A percentile compares a stretch with the other conserved stretches of the same genome.
phyloP scores from a whole-genome alignment of 1,140 invertebrate genomes.

The Ptiloglossa arizonensis region DNA sequence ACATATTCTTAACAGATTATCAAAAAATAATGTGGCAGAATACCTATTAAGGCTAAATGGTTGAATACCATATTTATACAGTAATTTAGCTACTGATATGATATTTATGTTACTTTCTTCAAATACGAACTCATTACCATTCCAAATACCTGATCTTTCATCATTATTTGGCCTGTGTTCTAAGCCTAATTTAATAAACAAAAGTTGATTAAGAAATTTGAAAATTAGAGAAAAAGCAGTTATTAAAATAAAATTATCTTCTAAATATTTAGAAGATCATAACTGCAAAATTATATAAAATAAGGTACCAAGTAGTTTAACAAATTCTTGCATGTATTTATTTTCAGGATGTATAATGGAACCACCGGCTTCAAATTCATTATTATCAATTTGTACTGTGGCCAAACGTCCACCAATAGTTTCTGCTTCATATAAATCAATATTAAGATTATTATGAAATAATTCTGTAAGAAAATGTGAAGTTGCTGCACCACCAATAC shows the following conservation, averaged over 20 bases:
- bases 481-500: slow-evolving; percentile 85
- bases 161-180: slow-evolving; percentile 57
- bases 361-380: slow-evolving; percentile 85
- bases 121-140: slow-evolving; percentile 83
- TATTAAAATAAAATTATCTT: too few relatives aligned
- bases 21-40: slow-evolving; percentile 63
- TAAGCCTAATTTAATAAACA: slow-evolving; percentile 70
- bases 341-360: slow-evolving; percentile 84
- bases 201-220: background rate
- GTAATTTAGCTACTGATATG: slow-evolving; percentile 80
- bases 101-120: slow-evolving; percentile 80
- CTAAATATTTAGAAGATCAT: too few relatives aligned
- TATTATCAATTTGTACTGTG: slow-evolving; percentile 79
- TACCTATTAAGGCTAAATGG: slow-evolving; percentile 79
- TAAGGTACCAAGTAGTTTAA: slow-evolving; percentile 81
- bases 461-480: slow-evolving; percentile 84
- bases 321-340: slow-evolving; percentile 84
- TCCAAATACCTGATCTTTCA: slow-evolving; percentile 80
- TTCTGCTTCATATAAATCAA: slow-evolving; percentile 83
- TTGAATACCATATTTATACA: slow-evolving; percentile 84
- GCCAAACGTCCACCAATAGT: slow-evolving; percentile 85
- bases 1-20: background rate
- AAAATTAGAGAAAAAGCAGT: slow-evolving; percentile 8
- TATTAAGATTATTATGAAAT: slow-evolving; percentile 78
- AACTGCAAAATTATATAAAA: slow-evolving; percentile 14